These are phyloP conservation scores for Octomys mimax DNA, from an alignment of 2,797 vertebrate genomes.

Conservation along the genomic window DNA sequence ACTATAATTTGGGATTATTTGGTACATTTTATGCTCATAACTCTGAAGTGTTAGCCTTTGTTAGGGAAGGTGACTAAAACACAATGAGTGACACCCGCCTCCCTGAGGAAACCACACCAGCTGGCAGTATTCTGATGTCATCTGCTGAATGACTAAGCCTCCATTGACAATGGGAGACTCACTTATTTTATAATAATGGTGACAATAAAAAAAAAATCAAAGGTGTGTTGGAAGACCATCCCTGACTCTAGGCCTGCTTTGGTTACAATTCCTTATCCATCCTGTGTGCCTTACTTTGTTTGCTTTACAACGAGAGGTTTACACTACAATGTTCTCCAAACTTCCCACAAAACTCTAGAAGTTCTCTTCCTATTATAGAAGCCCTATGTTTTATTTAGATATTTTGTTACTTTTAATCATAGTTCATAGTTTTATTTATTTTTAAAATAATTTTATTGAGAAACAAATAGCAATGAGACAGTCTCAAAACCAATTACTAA, in stretches of 20 bases:
- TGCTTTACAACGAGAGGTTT: neutral
- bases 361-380: neutral
- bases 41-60: neutral
- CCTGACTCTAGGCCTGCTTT: neutral
- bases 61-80: neutral
- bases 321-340: slow-evolving; percentile 18
- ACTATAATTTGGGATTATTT: slow-evolving; percentile 62
- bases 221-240: neutral
- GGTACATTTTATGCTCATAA: slow-evolving; percentile 53
- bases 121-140: neutral
- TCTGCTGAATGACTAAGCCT: neutral
- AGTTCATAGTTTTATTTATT: too few relatives aligned
- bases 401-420: too few relatives aligned
- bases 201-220: slow-evolving; percentile 31
- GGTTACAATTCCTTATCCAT: neutral
- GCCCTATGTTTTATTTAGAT: neutral
- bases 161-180: neutral
- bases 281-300: neutral
- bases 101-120: neutral
- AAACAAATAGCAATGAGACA: too few relatives aligned
- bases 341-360: neutral
- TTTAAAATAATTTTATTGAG: too few relatives aligned
- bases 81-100: neutral
- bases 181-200: neutral
- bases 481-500: too few relatives aligned